Evolutionary conservation across 2,113 vertebrate genomes (phyloP).

Genomic region (Xiphorhynchus elegans): DNA sequence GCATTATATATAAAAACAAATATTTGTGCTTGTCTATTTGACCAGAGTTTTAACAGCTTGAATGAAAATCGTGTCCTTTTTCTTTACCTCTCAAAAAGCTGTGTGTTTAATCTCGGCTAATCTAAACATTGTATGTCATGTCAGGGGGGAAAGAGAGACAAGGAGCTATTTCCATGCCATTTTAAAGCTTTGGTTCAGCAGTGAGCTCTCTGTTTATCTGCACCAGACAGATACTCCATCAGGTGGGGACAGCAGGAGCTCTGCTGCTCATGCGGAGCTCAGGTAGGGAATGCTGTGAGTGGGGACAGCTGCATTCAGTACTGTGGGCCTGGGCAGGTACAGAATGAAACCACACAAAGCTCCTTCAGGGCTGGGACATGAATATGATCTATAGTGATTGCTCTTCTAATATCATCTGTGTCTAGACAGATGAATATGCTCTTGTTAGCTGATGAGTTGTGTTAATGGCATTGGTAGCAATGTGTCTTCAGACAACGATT

Average conservation of each 20-base stretch:
- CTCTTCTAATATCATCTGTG: conserved; percentile 48
- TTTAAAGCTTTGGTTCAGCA: not conserved
- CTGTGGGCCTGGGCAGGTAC: not conserved
- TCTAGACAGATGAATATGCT: conserved; percentile 51
- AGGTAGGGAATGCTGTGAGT: not conserved
- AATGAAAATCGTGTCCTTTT: not conserved
- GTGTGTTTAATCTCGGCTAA: not conserved
- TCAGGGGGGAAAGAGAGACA: not conserved
- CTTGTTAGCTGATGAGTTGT: conserved; percentile 65
- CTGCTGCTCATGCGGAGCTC: not conserved
- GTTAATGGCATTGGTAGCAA: conserved; percentile 38
- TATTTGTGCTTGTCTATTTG: not conserved
- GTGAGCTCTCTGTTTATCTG: not conserved
- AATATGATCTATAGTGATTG: conserved; percentile 39
- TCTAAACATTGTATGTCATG: not conserved
- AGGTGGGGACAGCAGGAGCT: not conserved
- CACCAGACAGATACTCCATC: not conserved
- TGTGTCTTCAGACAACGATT: conserved; percentile 50
- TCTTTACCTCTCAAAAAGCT: not conserved
- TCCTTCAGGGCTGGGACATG: not conserved
- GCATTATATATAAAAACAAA: not conserved
- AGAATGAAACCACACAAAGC: not conserved
- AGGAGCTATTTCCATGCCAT: not conserved
- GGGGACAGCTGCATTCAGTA: not conserved
- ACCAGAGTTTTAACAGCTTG: not conserved